Percentiles rank a stretch among this genome's conserved stretches.
Conservation (phyloP, 1,140 invertebrate species). For the Drosophila nannoptera region DNA sequence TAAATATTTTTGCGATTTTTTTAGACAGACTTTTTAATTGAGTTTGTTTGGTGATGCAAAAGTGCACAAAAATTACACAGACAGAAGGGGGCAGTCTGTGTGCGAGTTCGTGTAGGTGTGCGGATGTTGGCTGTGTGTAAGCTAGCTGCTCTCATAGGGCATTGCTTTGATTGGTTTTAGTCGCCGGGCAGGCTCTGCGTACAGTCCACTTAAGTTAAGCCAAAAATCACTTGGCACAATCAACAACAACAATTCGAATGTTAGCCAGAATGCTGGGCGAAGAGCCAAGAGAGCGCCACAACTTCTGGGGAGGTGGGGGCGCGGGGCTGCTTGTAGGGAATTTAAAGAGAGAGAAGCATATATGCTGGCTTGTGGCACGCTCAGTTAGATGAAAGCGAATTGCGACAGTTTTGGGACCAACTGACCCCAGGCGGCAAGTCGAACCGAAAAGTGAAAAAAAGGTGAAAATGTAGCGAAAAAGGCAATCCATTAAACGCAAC, state of each 20-base stretch:
- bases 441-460: slow-evolving; percentile 13
- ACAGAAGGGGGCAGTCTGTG: slow-evolving; percentile 27
- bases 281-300: neutral
- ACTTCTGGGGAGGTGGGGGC: no score
- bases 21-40: slow-evolving; percentile 75
- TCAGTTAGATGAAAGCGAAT: slow-evolving; percentile 38
- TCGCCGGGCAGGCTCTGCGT: slow-evolving; percentile 20
- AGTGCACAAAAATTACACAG: slow-evolving; percentile 76
- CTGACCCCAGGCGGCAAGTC: slow-evolving; percentile 19
- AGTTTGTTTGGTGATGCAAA: slow-evolving; percentile 77
- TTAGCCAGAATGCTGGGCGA: neutral
- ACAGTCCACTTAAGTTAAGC: slow-evolving; percentile 35
- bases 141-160: slow-evolving; percentile 22
- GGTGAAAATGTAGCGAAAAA: slow-evolving; percentile 7
- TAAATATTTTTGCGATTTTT: slow-evolving; percentile 77
- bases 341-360: slow-evolving; percentile 15
- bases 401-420: slow-evolving; percentile 41
- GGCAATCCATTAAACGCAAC: slow-evolving; percentile 46
- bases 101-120: neutral
- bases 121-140: no score
- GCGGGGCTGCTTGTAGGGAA: neutral
- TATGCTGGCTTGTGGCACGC: neutral
- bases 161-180: slow-evolving; percentile 77
- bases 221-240: slow-evolving; percentile 52
- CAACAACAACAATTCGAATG: slow-evolving; percentile 14